Evolutionary conservation across 2,797 vertebrate species (phyloP).

Genomic region (Acanthiza pusilla): DNA sequence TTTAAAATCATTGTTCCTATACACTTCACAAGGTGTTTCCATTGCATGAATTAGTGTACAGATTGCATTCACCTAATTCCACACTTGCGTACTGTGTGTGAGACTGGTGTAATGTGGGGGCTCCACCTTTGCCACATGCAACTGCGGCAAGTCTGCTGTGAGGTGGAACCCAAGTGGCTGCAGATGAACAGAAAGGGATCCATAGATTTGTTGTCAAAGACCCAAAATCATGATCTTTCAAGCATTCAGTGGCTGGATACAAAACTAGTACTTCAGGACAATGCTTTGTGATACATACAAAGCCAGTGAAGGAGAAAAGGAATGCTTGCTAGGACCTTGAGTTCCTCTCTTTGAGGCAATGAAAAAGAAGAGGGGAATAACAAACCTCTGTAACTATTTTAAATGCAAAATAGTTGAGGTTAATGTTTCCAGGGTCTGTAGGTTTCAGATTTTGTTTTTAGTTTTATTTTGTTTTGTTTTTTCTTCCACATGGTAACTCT

Average conservation of each 20-base stretch:
- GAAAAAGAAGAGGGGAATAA: neutral
- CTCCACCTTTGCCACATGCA: neutral
- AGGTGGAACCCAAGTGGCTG: neutral
- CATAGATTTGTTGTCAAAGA: neutral
- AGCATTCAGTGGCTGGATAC: neutral
- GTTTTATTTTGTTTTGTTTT: accelerated
- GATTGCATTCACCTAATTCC: neutral
- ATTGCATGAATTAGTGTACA: neutral
- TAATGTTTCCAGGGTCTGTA: neutral
- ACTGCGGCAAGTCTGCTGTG: neutral
- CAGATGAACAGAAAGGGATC: neutral
- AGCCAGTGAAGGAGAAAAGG: neutral
- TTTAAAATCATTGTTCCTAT: neutral
- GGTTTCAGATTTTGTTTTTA: neutral
- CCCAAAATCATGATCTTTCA: neutral
- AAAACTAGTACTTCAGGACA: neutral
- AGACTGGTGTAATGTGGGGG: accelerated
- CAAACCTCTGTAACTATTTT: neutral
- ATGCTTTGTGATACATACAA: neutral
- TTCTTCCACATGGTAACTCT: neutral
- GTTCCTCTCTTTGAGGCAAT: neutral
- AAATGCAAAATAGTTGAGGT: neutral
- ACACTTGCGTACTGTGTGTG: too few species aligned
- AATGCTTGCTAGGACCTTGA: neutral
- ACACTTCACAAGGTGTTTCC: neutral